These are phyloP conservation scores for Drosophila ogumai DNA, from an alignment of 1,140 invertebrate species.

Conservation along the genomic window DNA sequence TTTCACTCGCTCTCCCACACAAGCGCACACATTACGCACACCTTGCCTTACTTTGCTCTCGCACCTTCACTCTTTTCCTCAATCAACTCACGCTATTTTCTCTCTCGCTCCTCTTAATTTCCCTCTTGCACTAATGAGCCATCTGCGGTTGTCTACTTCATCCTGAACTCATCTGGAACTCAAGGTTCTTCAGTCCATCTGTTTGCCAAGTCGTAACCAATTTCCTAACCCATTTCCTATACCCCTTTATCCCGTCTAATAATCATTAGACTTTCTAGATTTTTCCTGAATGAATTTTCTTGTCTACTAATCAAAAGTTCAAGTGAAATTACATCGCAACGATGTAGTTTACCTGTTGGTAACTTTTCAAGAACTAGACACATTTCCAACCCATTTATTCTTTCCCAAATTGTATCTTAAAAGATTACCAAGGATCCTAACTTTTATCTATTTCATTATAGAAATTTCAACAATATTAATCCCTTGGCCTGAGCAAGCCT, in stretches of 20 bases:
- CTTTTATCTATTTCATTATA: background rate
- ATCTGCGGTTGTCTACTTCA: slow-evolving; percentile 37
- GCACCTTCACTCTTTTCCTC: slow-evolving; percentile 40
- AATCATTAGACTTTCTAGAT: background rate
- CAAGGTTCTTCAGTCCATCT: slow-evolving; percentile 18
- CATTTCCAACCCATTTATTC: background rate
- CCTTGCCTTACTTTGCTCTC: slow-evolving; percentile 55
- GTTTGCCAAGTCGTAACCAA: background rate
- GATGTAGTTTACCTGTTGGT: background rate
- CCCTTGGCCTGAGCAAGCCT: background rate
- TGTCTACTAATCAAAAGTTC: background rate
- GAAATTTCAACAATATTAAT: background rate
- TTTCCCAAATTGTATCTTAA: background rate
- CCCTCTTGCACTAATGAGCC: slow-evolving; percentile 38
- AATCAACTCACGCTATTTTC: slow-evolving; percentile 29
- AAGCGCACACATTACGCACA: slow-evolving; percentile 53
- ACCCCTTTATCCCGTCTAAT: too few relatives aligned
- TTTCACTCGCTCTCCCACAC: slow-evolving; percentile 21
- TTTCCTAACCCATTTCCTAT: too few relatives aligned
- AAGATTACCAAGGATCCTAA: background rate
- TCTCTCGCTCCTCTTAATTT: slow-evolving; percentile 17
- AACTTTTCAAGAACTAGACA: background rate
- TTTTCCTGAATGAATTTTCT: too few relatives aligned
- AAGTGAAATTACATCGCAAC: background rate
- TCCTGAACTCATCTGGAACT: slow-evolving; percentile 12